These are phyloP conservation scores for Anhinga anhinga DNA, from an alignment of 2,113 vertebrate species.

Conservation along the genomic window DNA sequence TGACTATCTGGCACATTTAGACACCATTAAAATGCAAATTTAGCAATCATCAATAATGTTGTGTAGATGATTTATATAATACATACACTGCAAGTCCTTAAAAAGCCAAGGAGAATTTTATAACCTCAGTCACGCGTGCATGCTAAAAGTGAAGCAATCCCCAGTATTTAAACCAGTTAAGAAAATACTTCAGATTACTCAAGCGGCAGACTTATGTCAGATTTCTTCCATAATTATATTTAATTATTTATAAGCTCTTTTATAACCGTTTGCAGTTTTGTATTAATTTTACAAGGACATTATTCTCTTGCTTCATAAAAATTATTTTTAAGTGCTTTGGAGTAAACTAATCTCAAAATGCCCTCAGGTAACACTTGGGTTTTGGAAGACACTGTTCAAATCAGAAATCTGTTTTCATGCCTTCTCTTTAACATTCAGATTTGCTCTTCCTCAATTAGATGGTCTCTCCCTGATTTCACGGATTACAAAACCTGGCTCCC, in stretches of 20 bases:
- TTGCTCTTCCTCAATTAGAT: neutral
- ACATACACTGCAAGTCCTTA: neutral
- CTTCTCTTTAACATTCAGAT: neutral
- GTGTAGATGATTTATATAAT: neutral
- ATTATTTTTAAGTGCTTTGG: neutral
- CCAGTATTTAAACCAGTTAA: neutral
- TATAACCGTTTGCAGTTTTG: neutral
- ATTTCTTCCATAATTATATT: neutral
- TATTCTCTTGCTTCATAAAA: neutral
- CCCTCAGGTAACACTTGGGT: neutral
- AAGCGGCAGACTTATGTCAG: neutral
- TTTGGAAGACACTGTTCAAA: neutral
- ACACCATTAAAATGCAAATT: neutral
- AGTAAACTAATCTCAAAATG: neutral
- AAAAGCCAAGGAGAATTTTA: neutral
- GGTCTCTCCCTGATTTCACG: neutral
- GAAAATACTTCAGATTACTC: neutral
- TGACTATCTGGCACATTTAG: neutral
- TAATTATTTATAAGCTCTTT: neutral
- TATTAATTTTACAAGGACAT: neutral
- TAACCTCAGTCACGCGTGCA: neutral
- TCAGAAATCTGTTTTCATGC: neutral
- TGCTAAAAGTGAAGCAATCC: neutral
- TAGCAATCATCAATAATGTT: neutral
- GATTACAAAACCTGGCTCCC: neutral